Conservation (phyloP, 2,113 vertebrate genomes). For the Phoxinus phoxinus region DNA sequence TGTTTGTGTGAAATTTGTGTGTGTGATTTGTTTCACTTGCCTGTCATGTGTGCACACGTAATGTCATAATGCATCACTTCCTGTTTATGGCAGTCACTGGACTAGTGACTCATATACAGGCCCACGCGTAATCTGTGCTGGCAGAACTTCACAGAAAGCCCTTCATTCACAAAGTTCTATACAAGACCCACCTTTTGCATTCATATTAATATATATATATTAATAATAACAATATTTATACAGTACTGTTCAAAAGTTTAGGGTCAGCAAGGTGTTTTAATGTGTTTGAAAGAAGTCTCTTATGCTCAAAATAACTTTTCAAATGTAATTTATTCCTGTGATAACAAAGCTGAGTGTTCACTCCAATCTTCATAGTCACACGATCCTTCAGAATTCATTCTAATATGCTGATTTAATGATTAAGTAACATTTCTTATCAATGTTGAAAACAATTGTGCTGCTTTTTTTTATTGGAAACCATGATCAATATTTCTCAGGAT, state of each 20-base stretch:
- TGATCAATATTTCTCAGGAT: too few relatives aligned
- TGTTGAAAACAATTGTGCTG: too few relatives aligned
- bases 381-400: neutral
- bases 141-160: neutral
- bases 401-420: neutral
- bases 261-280: neutral
- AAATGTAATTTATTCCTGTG: too few relatives aligned
- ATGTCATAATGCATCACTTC: slow-evolving; percentile 10
- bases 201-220: neutral
- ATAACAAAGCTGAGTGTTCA: neutral
- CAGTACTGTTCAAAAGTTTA: neutral
- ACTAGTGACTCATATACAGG: neutral
- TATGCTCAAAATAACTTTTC: too few relatives aligned
- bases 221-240: neutral
- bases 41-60: neutral
- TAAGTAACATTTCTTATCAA: too few relatives aligned
- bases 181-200: neutral
- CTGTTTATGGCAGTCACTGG: neutral
- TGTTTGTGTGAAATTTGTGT: slow-evolving; percentile 4
- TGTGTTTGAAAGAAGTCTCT: too few relatives aligned
- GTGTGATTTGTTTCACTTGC: slow-evolving; percentile 29
- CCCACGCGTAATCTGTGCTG: neutral
- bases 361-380: neutral
- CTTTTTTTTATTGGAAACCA: too few relatives aligned
- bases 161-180: slow-evolving; percentile 6